A percentile compares a stretch with the other conserved stretches of the same genome.
Evolutionary conservation across 2,888 invertebrate genomes (phyloP).

Genomic region (Peribatodes rhomboidaria): DNA sequence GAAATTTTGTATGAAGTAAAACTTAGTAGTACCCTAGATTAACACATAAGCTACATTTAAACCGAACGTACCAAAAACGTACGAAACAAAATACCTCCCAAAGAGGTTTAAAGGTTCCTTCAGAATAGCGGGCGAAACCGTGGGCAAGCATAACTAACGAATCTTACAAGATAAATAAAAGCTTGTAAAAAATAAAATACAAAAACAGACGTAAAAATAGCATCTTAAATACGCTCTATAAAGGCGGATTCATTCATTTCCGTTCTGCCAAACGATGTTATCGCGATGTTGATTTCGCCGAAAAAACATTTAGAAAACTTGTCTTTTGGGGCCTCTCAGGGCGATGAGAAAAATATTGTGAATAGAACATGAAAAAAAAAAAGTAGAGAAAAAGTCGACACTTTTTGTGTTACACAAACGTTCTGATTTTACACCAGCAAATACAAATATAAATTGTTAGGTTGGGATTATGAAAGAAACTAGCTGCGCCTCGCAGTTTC

Average conservation of each 20-base stretch:
- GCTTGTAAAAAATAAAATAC: not conserved
- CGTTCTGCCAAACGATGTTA: constrained; percentile 50
- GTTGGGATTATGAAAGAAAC: too few relatives aligned
- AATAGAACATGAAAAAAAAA: not conserved
- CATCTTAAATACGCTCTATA: constrained; percentile 46
- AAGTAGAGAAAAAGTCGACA: not conserved
- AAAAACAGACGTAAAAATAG: constrained; percentile 32
- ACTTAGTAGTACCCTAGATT: too few relatives aligned
- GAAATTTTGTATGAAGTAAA: too few relatives aligned
- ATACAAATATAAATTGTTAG: too few relatives aligned
- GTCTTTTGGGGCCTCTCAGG: constrained; percentile 30
- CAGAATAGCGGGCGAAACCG: too few relatives aligned
- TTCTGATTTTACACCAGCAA: not conserved
- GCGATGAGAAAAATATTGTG: constrained; percentile 1
- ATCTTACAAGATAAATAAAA: too few relatives aligned
- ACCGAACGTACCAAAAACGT: too few relatives aligned
- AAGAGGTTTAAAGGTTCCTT: too few relatives aligned
- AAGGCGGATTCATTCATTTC: constrained; percentile 59
- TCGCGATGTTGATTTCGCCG: constrained; percentile 42
- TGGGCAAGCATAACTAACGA: too few relatives aligned
- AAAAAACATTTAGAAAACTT: constrained; percentile 47
- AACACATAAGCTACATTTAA: too few relatives aligned
- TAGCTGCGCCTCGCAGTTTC: too few relatives aligned
- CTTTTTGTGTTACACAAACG: not conserved
- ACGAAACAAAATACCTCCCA: too few relatives aligned